phyloP scores from a whole-genome alignment of 2,113 vertebrate species.

The Saccopteryx bilineata region DNA sequence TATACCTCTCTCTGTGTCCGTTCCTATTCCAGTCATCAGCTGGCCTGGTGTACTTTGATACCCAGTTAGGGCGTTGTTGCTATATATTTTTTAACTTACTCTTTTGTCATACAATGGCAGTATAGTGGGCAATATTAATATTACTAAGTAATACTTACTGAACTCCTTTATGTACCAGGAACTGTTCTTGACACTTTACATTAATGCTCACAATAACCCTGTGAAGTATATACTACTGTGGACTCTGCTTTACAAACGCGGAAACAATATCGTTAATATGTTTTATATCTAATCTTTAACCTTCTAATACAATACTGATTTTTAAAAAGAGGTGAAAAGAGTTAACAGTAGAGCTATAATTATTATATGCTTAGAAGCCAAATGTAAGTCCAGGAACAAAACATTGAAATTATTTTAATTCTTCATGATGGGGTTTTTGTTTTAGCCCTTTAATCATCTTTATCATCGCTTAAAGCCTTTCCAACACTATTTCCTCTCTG shows the following conservation, averaged over 20 bases:
- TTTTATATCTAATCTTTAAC: neutral
- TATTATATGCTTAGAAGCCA: neutral
- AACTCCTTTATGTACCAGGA: neutral
- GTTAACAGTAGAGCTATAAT: neutral
- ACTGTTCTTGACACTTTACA: neutral
- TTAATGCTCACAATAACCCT: neutral
- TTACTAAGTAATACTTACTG: neutral
- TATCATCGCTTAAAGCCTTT: conserved; percentile 38
- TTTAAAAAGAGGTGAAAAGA: conserved; percentile 19
- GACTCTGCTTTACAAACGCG: neutral
- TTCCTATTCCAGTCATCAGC: neutral
- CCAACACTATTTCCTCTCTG: neutral
- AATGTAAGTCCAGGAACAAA: conserved; percentile 18
- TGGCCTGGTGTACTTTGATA: neutral
- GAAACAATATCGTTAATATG: neutral
- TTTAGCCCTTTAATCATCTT: conserved; percentile 16
- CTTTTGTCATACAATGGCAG: neutral
- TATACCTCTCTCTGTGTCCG: neutral
- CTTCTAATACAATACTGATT: neutral
- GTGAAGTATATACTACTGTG: neutral
- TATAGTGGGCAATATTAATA: neutral
- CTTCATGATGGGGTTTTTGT: neutral
- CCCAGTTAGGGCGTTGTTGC: neutral
- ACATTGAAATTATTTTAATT: neutral
- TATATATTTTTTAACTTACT: neutral